These are phyloP conservation scores for Coenonympha arcania DNA, from an alignment of 2,888 invertebrate genomes.

Conservation along the genomic window DNA sequence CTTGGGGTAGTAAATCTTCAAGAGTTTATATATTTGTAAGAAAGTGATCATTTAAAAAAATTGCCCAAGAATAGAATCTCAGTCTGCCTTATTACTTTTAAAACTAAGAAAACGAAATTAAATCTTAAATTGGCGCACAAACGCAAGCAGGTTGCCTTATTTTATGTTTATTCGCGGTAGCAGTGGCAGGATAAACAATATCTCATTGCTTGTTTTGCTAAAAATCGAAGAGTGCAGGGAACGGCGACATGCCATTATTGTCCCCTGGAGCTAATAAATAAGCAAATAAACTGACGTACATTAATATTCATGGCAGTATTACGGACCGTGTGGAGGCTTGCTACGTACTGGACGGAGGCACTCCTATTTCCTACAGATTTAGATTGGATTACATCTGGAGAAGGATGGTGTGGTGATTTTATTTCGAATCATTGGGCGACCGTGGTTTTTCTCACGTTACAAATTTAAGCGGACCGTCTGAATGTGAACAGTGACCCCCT, in stretches of 20 bases:
- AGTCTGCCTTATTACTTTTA: too few species aligned
- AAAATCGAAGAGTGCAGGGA: constrained; percentile 24
- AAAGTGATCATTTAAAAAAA: too few species aligned
- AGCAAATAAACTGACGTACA: constrained; percentile 58
- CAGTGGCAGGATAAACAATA: background rate
- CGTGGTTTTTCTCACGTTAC: too few species aligned
- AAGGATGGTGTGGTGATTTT: constrained; percentile 13
- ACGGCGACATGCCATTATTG: constrained; percentile 36
- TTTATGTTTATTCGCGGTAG: too few species aligned
- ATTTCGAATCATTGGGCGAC: background rate
- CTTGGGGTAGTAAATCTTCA: too few species aligned
- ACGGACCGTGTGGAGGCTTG: constrained; percentile 45
- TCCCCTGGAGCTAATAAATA: constrained; percentile 43
- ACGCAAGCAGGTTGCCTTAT: too few species aligned
- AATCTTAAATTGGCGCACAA: too few species aligned
- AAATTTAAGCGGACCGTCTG: too few species aligned
- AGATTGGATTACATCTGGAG: constrained; percentile 20
- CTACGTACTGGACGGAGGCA: constrained; percentile 22
- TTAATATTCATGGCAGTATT: constrained; percentile 65
- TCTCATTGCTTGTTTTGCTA: constrained; percentile 2
- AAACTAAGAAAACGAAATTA: too few species aligned
- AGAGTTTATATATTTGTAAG: too few species aligned
- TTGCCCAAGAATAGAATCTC: too few species aligned
- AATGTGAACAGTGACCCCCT: too few species aligned
- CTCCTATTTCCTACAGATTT: constrained; percentile 20